Base-by-base conservation (phyloP, 2,797 vertebrate genomes). In the Chloroceryle inda region DNA sequence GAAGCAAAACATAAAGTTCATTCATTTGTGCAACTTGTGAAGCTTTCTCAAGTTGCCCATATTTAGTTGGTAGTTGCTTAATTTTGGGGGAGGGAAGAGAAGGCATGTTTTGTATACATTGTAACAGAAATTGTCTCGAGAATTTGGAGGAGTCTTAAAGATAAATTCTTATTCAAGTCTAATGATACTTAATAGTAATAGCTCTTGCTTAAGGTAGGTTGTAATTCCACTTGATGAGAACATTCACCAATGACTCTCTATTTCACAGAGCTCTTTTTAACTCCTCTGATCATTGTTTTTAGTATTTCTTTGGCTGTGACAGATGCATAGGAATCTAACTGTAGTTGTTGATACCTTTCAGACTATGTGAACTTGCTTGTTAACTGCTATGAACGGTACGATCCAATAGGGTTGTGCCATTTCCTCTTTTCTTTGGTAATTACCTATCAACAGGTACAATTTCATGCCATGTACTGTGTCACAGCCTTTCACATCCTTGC, bases 201-300 rank as follows among this genome's bases (percentile, higher is more conserved):
- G 42, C 26, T 93, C 23, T 80, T 88, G 31, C 72, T 92, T 89
- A 78, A 96, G 53, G 77, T 86, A 66, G 59, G 80, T 62, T 67
- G 73, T 66, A 92, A 91, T 92, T 91, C 58, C 71, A 62, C 63
- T 75, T 92, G 74, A 63, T 80, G 20, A 88, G 64, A 68, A 66
- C 71, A 45, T 84, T 94, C 86, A 75, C 37, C 31, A 66, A 16
- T 63, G 19, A 44, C 50, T 78, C 11, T 38, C 29, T 86, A 71
- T 92, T 92, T 75, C 58, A 73, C 8, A 69, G 80, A 88, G 50
- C 24, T 79, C 63, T 84, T 79, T 77, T 94, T 52, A 88, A 85
- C 18, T 90, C 45, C 44, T 80, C 42, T 77, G 37, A 85, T 83
- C 26, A 31, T 62, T 89, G 21, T 56, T 78, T 88, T 81, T 61